These are phyloP conservation scores for Rhinolophus sinicus DNA, from an alignment of 2,113 vertebrate genomes.

Conservation along the genomic window DNA sequence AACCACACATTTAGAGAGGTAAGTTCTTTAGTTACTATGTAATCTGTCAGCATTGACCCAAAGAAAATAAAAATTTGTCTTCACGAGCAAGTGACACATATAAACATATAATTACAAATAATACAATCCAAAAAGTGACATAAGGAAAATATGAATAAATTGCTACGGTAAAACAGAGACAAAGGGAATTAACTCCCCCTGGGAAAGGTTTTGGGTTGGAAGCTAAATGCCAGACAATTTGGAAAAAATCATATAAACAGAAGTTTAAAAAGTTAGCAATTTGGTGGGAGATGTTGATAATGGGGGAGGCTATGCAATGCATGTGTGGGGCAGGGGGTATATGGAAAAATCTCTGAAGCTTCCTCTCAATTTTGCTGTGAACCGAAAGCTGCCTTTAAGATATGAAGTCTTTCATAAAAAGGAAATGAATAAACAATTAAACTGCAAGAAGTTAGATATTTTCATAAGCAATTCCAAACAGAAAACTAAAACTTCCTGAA, in stretches of 20 bases:
- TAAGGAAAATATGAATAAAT: background rate
- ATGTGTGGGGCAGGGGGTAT: background rate
- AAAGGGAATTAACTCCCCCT: background rate
- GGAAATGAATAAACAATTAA: background rate
- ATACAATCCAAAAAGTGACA: conserved; percentile 4
- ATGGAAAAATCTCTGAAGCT: background rate
- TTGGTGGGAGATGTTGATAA: background rate
- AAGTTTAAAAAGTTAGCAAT: background rate
- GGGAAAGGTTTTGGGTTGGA: background rate
- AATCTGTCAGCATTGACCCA: background rate
- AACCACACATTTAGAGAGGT: background rate
- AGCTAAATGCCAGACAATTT: background rate
- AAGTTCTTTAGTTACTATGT: background rate
- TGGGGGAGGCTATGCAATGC: background rate
- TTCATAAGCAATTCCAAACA: background rate
- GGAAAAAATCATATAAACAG: background rate
- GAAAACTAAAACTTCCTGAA: background rate
- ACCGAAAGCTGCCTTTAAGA: background rate
- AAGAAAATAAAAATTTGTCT: conserved; percentile 16
- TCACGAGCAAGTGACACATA: background rate
- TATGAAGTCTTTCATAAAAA: background rate
- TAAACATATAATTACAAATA: background rate
- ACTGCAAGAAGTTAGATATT: background rate
- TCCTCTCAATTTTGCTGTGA: background rate
- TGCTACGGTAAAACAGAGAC: background rate